phyloP scores from a whole-genome alignment of 1,140 invertebrate genomes.

The Sitophilus oryzae region DNA sequence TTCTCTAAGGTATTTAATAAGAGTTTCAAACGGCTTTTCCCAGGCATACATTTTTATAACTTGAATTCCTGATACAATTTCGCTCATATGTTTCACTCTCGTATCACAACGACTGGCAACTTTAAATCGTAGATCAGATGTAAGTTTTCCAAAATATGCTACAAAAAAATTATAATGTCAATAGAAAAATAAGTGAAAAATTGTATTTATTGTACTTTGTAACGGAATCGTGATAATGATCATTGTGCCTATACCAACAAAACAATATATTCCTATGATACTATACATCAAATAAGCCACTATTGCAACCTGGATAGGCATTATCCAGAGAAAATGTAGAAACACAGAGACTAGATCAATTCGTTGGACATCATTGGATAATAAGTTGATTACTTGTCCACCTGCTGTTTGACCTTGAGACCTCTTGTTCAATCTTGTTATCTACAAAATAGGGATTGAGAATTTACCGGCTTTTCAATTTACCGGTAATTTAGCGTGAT shows the following conservation, averaged over 20 bases:
- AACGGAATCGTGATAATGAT: slow-evolving; percentile 56
- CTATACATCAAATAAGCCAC: slow-evolving; percentile 62
- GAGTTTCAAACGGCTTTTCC: slow-evolving; percentile 62
- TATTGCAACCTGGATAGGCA: slow-evolving; percentile 59
- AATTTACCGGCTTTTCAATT: too few species aligned
- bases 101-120: slow-evolving; percentile 63
- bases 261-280: slow-evolving; percentile 57
- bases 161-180: too few species aligned
- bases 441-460: slow-evolving; percentile 46
- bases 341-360: slow-evolving; percentile 57
- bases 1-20: slow-evolving; percentile 50
- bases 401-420: slow-evolving; percentile 65
- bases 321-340: slow-evolving; percentile 61
- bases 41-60: slow-evolving; percentile 80
- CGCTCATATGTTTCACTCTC: slow-evolving; percentile 73
- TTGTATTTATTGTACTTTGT: too few species aligned
- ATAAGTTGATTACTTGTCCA: slow-evolving; percentile 77
- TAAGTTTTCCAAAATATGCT: slow-evolving; percentile 51
- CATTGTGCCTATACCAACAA: slow-evolving; percentile 63
- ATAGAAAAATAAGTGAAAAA: too few species aligned
- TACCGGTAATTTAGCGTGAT: too few species aligned
- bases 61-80: slow-evolving; percentile 65
- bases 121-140: slow-evolving; percentile 49
- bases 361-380: slow-evolving; percentile 73
- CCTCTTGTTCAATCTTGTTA: slow-evolving; percentile 56